phyloP scores from a whole-genome alignment of 1,140 invertebrate genomes.

The Chymomyza costata region DNA sequence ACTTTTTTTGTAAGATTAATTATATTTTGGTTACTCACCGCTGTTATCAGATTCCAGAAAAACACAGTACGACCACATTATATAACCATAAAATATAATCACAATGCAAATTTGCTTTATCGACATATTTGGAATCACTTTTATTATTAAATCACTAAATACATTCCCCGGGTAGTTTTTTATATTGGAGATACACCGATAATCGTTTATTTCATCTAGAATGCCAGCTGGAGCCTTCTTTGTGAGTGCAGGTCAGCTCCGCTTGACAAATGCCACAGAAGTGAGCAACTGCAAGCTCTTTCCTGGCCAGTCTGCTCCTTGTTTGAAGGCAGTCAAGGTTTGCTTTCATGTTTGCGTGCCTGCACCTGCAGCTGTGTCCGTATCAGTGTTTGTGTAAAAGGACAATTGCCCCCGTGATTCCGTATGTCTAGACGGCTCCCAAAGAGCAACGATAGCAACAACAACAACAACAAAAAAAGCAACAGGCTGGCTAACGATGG shows the following conservation, averaged over 20 bases:
- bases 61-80: no score
- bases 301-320: conserved; percentile 4
- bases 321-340: conserved; percentile 30
- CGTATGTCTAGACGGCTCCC: conserved; percentile 43
- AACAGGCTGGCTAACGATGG: conserved; percentile 7
- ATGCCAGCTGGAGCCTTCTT: background rate
- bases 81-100: background rate
- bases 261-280: conserved; percentile 20
- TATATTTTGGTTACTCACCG: no score
- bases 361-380: conserved; percentile 23
- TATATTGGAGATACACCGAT: no score
- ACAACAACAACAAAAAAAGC: conserved; percentile 15
- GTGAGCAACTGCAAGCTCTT: conserved; percentile 40
- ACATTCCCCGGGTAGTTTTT: no score
- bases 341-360: conserved; percentile 34
- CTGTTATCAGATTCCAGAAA: no score
- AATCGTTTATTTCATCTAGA: no score
- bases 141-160: background rate
- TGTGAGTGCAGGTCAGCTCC: conserved; percentile 22
- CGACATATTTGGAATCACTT: conserved; percentile 16
- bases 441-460: conserved; percentile 31
- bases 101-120: conserved; percentile 3
- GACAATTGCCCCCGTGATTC: conserved; percentile 48
- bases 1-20: no score
- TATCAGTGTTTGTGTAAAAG: conserved; percentile 27